Evolutionary conservation across 2,797 vertebrate species (phyloP).

Genomic region (Epinephelus malabaricus): DNA sequence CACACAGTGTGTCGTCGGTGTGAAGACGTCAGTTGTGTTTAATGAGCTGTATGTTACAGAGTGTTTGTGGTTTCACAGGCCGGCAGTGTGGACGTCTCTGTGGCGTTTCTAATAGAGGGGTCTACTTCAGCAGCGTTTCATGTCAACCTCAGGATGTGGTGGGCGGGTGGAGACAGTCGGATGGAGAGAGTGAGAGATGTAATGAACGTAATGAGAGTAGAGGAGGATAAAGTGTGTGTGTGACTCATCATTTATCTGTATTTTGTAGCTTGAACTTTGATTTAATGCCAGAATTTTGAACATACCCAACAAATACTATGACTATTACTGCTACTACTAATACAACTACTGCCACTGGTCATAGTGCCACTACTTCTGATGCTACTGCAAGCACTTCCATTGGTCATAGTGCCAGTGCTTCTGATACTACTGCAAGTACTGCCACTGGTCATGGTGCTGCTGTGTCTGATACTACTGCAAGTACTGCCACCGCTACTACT

Average conservation of each 20-base stretch:
- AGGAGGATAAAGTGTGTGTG: slow-evolving; percentile 18
- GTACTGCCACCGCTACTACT: neutral
- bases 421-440: too few relatives aligned
- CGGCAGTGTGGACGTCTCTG: neutral
- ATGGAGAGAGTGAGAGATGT: slow-evolving; percentile 6
- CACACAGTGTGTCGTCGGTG: neutral
- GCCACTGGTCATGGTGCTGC: too few relatives aligned
- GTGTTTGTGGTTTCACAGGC: slow-evolving; percentile 36
- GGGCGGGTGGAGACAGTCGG: slow-evolving; percentile 29
- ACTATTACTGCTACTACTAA: neutral
- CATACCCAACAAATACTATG: neutral
- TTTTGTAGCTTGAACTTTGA: neutral
- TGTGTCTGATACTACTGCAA: too few relatives aligned
- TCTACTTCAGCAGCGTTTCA: slow-evolving; percentile 45
- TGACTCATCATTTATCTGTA: slow-evolving; percentile 1
- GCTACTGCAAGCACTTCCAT: too few relatives aligned
- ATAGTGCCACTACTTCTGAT: too few relatives aligned
- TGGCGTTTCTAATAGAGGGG: slow-evolving; percentile 26
- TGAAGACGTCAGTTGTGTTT: slow-evolving; percentile 3
- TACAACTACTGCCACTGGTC: too few relatives aligned
- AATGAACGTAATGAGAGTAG: slow-evolving; percentile 45
- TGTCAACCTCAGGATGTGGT: slow-evolving; percentile 31
- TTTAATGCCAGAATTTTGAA: neutral
- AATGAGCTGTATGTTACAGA: slow-evolving; percentile 38
- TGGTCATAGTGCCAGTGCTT: too few relatives aligned